Percentiles rank a stretch among this genome's conserved stretches.
Conservation (phyloP, 1,140 invertebrate species). For the Pomacea maculata region DNA sequence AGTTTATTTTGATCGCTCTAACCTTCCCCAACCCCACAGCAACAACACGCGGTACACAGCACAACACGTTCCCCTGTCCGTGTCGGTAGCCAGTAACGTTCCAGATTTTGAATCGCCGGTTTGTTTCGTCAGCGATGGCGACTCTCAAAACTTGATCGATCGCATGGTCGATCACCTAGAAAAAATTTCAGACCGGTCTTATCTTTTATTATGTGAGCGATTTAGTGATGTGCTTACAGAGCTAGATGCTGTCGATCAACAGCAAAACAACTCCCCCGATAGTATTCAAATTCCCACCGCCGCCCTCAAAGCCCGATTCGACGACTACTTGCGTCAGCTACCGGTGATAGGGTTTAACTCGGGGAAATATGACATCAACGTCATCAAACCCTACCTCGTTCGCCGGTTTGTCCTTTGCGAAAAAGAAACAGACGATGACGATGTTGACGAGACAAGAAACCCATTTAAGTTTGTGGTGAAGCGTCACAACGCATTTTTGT, state of each 20-base stretch:
- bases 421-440: background rate
- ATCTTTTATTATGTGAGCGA: background rate
- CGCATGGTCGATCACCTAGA: slow-evolving; percentile 13
- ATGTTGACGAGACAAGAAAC: background rate
- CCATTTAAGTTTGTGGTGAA: slow-evolving; percentile 27
- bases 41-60: background rate
- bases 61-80: slow-evolving; percentile 1
- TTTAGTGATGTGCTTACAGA: background rate
- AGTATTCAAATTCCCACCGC: background rate
- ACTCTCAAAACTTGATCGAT: slow-evolving; percentile 11
- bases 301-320: background rate
- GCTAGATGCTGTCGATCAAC: background rate
- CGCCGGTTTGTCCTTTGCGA: background rate
- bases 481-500: slow-evolving; percentile 31
- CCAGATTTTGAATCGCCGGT: background rate
- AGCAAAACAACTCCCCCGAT: background rate
- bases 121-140: background rate
- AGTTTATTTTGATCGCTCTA: background rate
- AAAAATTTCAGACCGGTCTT: slow-evolving; percentile 1
- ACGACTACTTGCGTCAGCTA: slow-evolving; percentile 21
- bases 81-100: background rate
- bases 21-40: background rate
- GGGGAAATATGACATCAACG: slow-evolving; percentile 33
- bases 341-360: slow-evolving; percentile 26
- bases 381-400: slow-evolving; percentile 28